Evolutionary conservation across 2,113 vertebrate genomes (phyloP).

Genomic region (Micronycteris hirsuta): DNA sequence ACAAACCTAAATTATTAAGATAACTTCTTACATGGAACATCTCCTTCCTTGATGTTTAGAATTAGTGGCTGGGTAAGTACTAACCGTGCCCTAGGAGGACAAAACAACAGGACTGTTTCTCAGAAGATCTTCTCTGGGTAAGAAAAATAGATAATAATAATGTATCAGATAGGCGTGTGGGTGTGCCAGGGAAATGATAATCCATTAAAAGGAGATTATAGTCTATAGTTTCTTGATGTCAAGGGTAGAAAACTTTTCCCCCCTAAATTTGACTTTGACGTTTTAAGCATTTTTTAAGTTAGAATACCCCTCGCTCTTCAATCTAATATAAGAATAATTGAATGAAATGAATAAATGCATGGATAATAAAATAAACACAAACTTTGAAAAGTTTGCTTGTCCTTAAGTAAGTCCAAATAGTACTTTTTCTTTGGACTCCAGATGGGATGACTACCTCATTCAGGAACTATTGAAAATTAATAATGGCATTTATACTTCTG

Average conservation of each 20-base stretch:
- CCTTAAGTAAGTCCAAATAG: not conserved
- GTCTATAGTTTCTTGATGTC: not conserved
- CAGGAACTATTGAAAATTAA: not conserved
- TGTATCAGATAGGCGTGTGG: not conserved
- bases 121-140: not conserved
- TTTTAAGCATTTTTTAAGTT: not conserved
- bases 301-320: not conserved
- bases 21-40: not conserved
- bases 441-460: not conserved
- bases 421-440: not conserved
- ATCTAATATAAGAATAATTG: not conserved
- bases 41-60: not conserved
- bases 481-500: not conserved
- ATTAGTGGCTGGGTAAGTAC: not conserved
- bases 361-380: not conserved
- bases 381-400: not conserved
- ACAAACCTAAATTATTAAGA: not conserved
- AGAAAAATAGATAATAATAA: not conserved
- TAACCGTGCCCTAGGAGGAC: not conserved
- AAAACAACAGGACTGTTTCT: not conserved
- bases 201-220: not conserved
- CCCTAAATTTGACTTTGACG: not conserved
- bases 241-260: not conserved
- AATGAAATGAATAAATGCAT: not conserved
- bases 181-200: not conserved